Conservation (phyloP, 1,140 invertebrate genomes). For the Drosophila yakuba region DNA sequence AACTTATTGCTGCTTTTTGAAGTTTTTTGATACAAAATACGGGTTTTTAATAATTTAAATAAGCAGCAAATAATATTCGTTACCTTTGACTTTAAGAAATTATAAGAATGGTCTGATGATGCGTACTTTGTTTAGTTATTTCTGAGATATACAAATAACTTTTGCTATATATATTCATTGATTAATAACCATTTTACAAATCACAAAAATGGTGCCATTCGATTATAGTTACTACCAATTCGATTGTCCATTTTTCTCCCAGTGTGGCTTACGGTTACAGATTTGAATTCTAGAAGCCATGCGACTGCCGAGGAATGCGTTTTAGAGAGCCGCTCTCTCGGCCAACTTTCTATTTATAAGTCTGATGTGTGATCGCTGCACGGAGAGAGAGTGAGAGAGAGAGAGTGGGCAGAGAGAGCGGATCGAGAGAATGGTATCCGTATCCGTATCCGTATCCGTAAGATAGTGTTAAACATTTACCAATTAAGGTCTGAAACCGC, state of each 20-base stretch:
- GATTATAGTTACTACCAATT: background rate
- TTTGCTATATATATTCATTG: too few relatives aligned
- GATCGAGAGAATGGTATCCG: constrained; percentile 7
- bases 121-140: too few relatives aligned
- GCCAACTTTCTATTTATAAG: constrained; percentile 70
- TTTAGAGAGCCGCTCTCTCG: constrained; percentile 25
- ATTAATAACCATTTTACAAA: too few relatives aligned
- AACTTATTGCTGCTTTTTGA: too few relatives aligned
- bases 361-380: constrained; percentile 68
- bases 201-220: too few relatives aligned
- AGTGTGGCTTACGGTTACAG: constrained; percentile 41
- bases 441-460: constrained; percentile 4
- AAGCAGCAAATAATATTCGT: too few relatives aligned
- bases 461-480: constrained; percentile 46
- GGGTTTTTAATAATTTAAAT: too few relatives aligned
- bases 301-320: constrained; percentile 65
- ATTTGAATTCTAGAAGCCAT: constrained; percentile 70
- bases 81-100: too few relatives aligned
- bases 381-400: constrained; percentile 8
- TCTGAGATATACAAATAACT: too few relatives aligned
- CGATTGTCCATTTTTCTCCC: background rate
- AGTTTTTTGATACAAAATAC: too few relatives aligned
- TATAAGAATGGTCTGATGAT: too few relatives aligned
- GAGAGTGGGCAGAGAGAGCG: background rate
- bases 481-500: constrained; percentile 43